phyloP scores from a whole-genome alignment of 2,888 invertebrate species.

The Thelaira solivaga region DNA sequence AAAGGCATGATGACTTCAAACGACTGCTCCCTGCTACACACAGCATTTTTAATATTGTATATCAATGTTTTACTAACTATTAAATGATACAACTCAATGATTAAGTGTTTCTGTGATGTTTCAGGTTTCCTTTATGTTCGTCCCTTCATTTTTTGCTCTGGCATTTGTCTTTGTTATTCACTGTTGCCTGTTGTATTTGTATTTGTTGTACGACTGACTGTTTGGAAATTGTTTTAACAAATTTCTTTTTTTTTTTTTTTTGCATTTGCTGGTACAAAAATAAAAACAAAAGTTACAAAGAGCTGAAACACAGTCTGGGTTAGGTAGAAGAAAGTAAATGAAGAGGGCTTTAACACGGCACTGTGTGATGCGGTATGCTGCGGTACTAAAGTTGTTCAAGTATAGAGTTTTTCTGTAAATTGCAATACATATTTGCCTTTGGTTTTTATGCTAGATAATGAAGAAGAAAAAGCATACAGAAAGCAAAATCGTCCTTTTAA shows the following conservation, averaged over 20 bases:
- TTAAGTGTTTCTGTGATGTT: conserved; percentile 51
- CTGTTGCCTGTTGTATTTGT: background rate
- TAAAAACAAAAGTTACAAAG: conserved; percentile 23
- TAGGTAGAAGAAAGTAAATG: conserved; percentile 19
- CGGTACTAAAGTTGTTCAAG: conserved; percentile 20
- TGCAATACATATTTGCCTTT: conserved; percentile 56
- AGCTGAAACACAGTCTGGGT: conserved; percentile 13
- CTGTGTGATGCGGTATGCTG: background rate
- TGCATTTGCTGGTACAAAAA: conserved; percentile 28
- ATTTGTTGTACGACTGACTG: background rate
- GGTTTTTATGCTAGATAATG: conserved; percentile 15
- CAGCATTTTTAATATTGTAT: conserved; percentile 54
- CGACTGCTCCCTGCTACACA: conserved; percentile 22
- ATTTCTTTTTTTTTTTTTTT: conserved; percentile 31
- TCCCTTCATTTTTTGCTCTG: background rate
- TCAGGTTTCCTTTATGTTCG: background rate
- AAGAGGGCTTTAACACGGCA: background rate
- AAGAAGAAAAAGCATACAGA: background rate
- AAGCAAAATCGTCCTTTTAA: conserved; percentile 43
- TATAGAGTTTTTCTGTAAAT: conserved; percentile 51
- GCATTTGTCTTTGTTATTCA: conserved; percentile 31
- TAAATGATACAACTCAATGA: conserved; percentile 51
- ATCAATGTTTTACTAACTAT: conserved; percentile 53
- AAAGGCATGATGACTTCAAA: conserved; percentile 46
- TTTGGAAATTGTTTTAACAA: conserved; percentile 46